Evolutionary conservation across 2,888 invertebrate species (phyloP).

Genomic region (Hartigia nigra): DNA sequence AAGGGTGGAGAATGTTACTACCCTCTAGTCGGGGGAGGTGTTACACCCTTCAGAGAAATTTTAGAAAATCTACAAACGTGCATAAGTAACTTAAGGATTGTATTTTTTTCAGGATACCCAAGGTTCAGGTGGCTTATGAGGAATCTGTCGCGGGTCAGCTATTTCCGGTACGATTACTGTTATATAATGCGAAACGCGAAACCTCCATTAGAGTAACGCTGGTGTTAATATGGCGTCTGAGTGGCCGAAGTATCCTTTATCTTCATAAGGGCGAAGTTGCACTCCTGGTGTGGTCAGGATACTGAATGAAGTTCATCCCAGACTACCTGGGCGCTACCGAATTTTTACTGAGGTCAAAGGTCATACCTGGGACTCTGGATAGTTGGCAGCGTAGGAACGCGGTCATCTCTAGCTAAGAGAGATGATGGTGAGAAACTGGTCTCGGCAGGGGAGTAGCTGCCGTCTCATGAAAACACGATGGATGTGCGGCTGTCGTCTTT

Average conservation of each 20-base stretch:
- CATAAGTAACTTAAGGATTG: neutral
- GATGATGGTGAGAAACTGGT: conserved; percentile 15
- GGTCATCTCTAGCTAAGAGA: conserved; percentile 10
- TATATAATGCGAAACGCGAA: neutral
- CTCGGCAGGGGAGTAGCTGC: neutral
- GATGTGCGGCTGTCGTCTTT: conserved; percentile 56
- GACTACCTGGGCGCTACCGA: neutral
- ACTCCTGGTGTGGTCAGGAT: neutral
- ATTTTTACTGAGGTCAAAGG: neutral
- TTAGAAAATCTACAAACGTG: neutral
- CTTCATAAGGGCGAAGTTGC: neutral
- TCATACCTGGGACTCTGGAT: neutral
- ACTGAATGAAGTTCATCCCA: neutral
- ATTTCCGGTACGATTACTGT: conserved; percentile 1
- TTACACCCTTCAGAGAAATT: neutral
- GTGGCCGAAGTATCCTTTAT: neutral
- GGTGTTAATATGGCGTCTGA: neutral
- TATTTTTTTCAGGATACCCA: neutral
- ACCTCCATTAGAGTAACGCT: conserved; percentile 3
- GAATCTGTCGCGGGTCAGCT: neutral
- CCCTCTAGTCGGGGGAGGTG: neutral
- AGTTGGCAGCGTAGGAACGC: neutral
- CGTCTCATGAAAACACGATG: conserved; percentile 51
- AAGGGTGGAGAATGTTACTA: neutral
- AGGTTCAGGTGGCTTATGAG: neutral